Base-by-base conservation (phyloP, 2,113 vertebrate genomes). In the Scytalopus superciliaris region DNA sequence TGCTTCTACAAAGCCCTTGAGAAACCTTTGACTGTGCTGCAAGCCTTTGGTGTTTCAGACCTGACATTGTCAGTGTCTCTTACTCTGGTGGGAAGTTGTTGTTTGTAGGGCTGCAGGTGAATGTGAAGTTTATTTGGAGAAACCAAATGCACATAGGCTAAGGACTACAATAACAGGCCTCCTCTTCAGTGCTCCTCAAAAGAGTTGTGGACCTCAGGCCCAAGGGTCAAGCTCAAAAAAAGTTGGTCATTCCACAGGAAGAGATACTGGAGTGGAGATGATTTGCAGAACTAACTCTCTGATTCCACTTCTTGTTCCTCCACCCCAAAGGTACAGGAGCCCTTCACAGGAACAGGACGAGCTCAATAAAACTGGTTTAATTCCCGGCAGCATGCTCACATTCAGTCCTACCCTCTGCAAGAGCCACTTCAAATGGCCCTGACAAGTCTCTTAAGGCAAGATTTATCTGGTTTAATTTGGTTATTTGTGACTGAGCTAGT, bases 181-280 rank as follows among this genome's bases (percentile, higher is more conserved):
- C 6, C 67, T 64, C 23, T 85, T 21, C 14, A 39, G 21, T 39
- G 12, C 5, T 70, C 14, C 19, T 67, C 15, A 55, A n/a, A 75
- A 35, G 8, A 73, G 3, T 0, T 93, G 30, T 6, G 24, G 19
- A 52, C 13, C 83, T 67, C 49, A 44, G 33, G 6, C 19, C 23
- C 0, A 0, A 87, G 5, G 2, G 0, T n/a, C 13, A 64, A 52
- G 19, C 25, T 82, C 40, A 75, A n/a, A 70, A 59, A 40, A 69
- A 35, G 1, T 0, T 81, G 18, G 2, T 49, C 6, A 47, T 82
- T 42, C 17, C 22, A 50, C 19, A 52, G 12, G 11, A 86, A 44
- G 14, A 37, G 10, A 14, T 5, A 56, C 8, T 2, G 19, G 27
- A 52, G 4, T 70, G 6, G 39, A 67, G 8, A 3, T 0, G 0